phyloP scores from a whole-genome alignment of 2,888 invertebrate genomes.

The Hirtodrosophila alboralis region DNA sequence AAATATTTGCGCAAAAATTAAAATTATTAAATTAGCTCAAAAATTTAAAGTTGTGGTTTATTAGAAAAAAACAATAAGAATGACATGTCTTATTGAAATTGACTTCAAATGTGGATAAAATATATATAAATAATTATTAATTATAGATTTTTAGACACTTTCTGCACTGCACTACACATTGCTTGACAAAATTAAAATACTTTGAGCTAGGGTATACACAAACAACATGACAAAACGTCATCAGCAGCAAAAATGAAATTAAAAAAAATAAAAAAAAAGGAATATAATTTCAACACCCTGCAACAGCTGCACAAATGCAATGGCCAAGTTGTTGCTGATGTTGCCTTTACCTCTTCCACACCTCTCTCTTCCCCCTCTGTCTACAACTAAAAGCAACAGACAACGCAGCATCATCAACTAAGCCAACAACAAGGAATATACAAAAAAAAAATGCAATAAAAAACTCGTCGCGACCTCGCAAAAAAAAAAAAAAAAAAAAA shows the following conservation, averaged over 20 bases:
- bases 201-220: slow-evolving; percentile 20
- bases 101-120: no score
- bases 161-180: no score
- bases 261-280: slow-evolving; percentile 18
- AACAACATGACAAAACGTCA: slow-evolving; percentile 72
- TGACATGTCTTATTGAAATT: no score
- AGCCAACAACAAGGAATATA: slow-evolving; percentile 30
- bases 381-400: slow-evolving; percentile 3
- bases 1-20: no score
- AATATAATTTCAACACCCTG: slow-evolving; percentile 43
- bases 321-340: slow-evolving; percentile 16
- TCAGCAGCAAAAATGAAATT: slow-evolving; percentile 54
- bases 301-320: slow-evolving; percentile 61
- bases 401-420: slow-evolving; percentile 50
- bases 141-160: no score
- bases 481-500: slow-evolving; percentile 9
- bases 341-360: slow-evolving; percentile 2
- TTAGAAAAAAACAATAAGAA: no score
- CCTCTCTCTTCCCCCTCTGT: neutral
- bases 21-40: no score
- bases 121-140: no score
- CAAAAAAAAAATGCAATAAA: slow-evolving; percentile 39
- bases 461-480: slow-evolving; percentile 8
- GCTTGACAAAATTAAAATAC: no score
- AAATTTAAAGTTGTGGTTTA: no score